phyloP scores from a whole-genome alignment of 64 coral and sea anemone genomes.

The Montipora sp. region DNA sequence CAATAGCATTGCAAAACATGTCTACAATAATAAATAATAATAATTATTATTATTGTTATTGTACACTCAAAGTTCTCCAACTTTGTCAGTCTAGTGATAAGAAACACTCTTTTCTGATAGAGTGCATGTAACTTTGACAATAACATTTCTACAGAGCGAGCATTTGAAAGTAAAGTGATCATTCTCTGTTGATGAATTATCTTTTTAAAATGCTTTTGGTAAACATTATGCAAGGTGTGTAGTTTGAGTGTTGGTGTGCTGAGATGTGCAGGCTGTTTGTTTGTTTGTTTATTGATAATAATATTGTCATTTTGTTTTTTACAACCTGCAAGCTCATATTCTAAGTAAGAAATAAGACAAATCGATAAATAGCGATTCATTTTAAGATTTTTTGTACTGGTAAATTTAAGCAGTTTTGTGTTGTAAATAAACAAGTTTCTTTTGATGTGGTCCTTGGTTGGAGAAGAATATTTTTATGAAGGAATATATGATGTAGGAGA shows the following conservation, averaged over 20 bases:
- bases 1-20: neutral
- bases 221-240: neutral
- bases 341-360: neutral
- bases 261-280: neutral
- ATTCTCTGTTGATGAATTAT: neutral
- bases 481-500: too few species aligned
- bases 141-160: neutral
- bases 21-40: too few species aligned
- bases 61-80: too few species aligned
- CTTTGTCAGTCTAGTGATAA: neutral
- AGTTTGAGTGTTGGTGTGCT: neutral
- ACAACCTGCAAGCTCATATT: too few species aligned
- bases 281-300: neutral
- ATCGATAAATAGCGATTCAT: neutral
- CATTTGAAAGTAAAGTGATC: neutral
- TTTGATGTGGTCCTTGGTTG: neutral
- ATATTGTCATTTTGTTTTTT: neutral
- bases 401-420: neutral
- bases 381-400: constrained; percentile 31
- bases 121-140: neutral
- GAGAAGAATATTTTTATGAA: neutral
- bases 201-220: neutral
- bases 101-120: neutral
- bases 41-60: too few species aligned
- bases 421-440: constrained; percentile 58